Conservation (phyloP, 2,113 vertebrate species). For the Ammodytes marinus region DNA sequence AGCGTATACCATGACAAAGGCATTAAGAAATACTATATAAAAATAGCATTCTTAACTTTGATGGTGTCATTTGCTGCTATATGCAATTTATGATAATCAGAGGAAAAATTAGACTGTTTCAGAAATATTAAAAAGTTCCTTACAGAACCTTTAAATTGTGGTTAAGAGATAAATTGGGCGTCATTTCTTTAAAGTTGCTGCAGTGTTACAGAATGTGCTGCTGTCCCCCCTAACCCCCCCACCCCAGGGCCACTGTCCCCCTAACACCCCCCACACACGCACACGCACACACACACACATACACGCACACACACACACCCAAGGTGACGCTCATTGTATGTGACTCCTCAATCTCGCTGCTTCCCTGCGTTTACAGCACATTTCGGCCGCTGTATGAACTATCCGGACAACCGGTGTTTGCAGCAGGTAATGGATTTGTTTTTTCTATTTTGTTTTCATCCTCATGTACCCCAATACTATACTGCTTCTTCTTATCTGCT, state of each 20-base stretch:
- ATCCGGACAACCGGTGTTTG: conserved; percentile 77
- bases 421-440: conserved; percentile 82
- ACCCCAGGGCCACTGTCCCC: conserved; percentile 53
- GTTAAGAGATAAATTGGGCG: conserved; percentile 4
- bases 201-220: conserved; percentile 44
- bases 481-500: conserved; percentile 56
- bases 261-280: background rate
- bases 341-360: conserved; percentile 86
- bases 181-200: conserved; percentile 51
- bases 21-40: too few species aligned
- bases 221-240: conserved; percentile 11
- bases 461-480: conserved; percentile 30
- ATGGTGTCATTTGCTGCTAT: too few species aligned
- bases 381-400: conserved; percentile 81
- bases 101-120: too few species aligned
- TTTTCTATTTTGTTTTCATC: conserved; percentile 41
- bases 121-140: too few species aligned
- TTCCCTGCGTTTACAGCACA: conserved; percentile 84
- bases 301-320: background rate
- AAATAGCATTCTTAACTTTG: too few species aligned
- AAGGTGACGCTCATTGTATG: conserved; percentile 83
- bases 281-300: too few species aligned
- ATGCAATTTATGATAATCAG: too few species aligned
- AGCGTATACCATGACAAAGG: too few species aligned
- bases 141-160: background rate